Conservation (phyloP, 2,888 invertebrate genomes). For the Timema podura region DNA sequence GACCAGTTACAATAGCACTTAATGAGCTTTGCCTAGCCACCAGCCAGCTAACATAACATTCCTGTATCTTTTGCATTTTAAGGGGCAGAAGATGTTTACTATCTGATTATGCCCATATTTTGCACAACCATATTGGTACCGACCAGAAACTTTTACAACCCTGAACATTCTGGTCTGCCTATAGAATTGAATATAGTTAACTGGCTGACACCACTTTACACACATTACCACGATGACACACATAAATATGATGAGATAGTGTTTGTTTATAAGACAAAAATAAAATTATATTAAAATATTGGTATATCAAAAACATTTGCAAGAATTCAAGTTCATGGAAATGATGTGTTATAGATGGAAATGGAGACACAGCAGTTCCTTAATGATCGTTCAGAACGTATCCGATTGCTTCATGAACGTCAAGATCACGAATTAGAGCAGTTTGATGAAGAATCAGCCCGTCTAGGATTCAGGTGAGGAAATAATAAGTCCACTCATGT, state of each 20-base stretch:
- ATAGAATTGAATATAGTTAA: neutral
- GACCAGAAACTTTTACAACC: no score
- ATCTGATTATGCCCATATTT: no score
- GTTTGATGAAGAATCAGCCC: slow-evolving; percentile 91
- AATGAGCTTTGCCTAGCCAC: no score
- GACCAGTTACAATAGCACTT: no score
- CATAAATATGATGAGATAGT: no score
- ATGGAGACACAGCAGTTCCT: slow-evolving; percentile 87
- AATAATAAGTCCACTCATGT: neutral
- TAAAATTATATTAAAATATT: no score
- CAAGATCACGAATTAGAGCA: slow-evolving; percentile 87
- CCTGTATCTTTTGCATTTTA: no score
- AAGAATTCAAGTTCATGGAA: neutral
- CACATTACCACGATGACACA: neutral
- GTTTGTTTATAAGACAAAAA: no score
- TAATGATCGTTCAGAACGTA: slow-evolving; percentile 85
- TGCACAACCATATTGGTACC: no score
- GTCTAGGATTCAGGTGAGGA: slow-evolving; percentile 85
- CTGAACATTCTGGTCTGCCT: neutral
- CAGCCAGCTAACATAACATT: no score
- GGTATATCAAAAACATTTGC: no score
- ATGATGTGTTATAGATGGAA: slow-evolving; percentile 66
- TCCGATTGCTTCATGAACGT: slow-evolving; percentile 81
- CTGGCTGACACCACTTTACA: neutral
- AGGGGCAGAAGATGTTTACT: no score